Percentiles rank a stretch among this genome's conserved stretches.
These are phyloP conservation scores for Sebastes vulpes DNA, from an alignment of 2,797 vertebrate genomes.

Conservation along the genomic window DNA sequence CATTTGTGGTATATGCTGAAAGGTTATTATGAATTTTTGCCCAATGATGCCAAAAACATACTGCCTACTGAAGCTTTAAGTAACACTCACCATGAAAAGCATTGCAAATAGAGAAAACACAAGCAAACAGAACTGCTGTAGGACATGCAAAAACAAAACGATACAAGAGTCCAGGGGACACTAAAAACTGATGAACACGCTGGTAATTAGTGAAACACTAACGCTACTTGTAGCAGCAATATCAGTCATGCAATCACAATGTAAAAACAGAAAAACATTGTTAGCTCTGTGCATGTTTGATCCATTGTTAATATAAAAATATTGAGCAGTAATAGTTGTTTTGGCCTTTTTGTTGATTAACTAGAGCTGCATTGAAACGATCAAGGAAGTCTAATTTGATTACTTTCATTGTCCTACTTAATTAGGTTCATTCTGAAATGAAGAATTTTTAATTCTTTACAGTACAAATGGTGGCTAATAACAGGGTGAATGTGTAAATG, in stretches of 20 bases:
- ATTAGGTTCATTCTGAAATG: not conserved
- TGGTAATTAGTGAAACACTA: not conserved
- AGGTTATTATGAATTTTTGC: too few relatives aligned
- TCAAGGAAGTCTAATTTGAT: not conserved
- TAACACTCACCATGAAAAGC: too few relatives aligned
- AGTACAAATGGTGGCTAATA: too few relatives aligned
- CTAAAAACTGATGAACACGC: not conserved
- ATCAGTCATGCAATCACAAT: not conserved
- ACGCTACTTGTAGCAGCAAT: not conserved
- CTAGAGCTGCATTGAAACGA: not conserved
- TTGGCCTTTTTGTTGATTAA: not conserved
- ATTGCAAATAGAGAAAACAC: too few relatives aligned
- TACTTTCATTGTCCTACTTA: not conserved
- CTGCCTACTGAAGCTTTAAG: too few relatives aligned
- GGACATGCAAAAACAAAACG: too few relatives aligned
- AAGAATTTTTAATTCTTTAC: not conserved
- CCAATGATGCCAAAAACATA: too few relatives aligned
- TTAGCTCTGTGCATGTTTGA: not conserved
- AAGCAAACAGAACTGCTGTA: too few relatives aligned
- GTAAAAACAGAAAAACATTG: not conserved
- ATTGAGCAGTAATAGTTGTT: not conserved
- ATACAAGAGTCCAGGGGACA: too few relatives aligned
- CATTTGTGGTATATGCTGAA: too few relatives aligned
- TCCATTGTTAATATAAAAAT: too few relatives aligned
- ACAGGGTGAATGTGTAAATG: not conserved